Conservation (phyloP, 92 coral and sea anemone genomes). For the Scolanthus callimorphus region DNA sequence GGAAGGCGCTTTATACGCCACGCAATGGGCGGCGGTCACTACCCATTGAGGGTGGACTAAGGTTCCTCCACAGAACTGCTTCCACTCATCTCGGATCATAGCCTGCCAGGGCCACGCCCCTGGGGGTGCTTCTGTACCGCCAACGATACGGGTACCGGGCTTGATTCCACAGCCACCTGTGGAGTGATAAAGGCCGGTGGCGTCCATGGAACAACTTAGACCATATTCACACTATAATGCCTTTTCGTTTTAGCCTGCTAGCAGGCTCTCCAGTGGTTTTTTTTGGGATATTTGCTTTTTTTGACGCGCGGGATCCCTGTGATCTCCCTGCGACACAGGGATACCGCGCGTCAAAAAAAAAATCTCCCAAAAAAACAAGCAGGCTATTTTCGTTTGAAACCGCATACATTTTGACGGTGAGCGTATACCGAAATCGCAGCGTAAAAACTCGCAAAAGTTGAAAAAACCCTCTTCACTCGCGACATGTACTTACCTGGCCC, state of each 20-base stretch:
- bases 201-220: not conserved
- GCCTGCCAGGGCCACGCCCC: conserved; percentile 98
- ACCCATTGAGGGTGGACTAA: conserved; percentile 66
- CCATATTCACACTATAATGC: not conserved
- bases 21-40: conserved; percentile 85
- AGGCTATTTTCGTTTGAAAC: too few species aligned
- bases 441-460: too few species aligned
- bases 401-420: too few species aligned
- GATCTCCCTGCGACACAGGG: too few species aligned
- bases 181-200: not conserved
- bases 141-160: conserved; percentile 71
- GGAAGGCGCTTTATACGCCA: not conserved
- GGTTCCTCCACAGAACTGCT: conserved; percentile 95
- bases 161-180: conserved; percentile 42
- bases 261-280: too few species aligned
- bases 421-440: too few species aligned
- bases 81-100: conserved; percentile 37
- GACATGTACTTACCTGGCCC: not conserved
- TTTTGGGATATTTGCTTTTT: too few species aligned
- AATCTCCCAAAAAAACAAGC: not conserved
- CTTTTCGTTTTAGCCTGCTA: too few species aligned
- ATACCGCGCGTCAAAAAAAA: too few species aligned
- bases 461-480: too few species aligned
- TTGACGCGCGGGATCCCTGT: too few species aligned
- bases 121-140: conserved; percentile 54